Evolutionary conservation across 2,113 vertebrate species (phyloP).

Genomic region (Larimichthys polyactis): DNA sequence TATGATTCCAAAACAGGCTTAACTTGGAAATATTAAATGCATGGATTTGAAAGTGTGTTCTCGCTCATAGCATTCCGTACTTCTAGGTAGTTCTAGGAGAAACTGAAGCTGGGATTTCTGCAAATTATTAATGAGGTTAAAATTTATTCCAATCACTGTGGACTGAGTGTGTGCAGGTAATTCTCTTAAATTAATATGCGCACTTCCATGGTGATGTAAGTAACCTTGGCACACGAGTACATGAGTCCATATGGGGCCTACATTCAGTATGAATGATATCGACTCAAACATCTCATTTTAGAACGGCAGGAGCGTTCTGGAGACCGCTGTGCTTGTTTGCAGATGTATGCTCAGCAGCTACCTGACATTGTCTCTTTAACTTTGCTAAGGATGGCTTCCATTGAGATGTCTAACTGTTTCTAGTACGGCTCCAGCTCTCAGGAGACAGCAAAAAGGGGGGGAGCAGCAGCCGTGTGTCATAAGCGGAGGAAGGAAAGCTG

Average conservation of each 20-base stretch:
- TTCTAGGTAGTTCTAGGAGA: conserved; percentile 23
- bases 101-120: conserved; percentile 28
- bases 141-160: conserved; percentile 65
- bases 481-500: conserved; percentile 42
- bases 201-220: conserved; percentile 23
- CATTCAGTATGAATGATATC: conserved; percentile 42
- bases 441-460: conserved; percentile 13
- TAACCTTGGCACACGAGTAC: conserved; percentile 19
- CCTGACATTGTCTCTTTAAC: conserved; percentile 56
- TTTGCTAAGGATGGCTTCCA: conserved; percentile 63
- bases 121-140: conserved; percentile 70
- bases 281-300: conserved; percentile 59
- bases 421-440: conserved; percentile 31
- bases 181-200: conserved; percentile 44
- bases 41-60: conserved; percentile 39
- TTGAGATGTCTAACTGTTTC: conserved; percentile 69
- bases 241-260: conserved; percentile 16
- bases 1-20: conserved; percentile 70
- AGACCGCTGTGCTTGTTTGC: background rate
- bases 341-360: conserved; percentile 2
- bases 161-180: conserved; percentile 49
- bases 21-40: conserved; percentile 58
- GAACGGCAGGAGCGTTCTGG: background rate
- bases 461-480: conserved; percentile 45
- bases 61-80: conserved; percentile 22